Evolutionary conservation across 2,888 invertebrate species (phyloP).

Genomic region (Cordilura impudica): DNA sequence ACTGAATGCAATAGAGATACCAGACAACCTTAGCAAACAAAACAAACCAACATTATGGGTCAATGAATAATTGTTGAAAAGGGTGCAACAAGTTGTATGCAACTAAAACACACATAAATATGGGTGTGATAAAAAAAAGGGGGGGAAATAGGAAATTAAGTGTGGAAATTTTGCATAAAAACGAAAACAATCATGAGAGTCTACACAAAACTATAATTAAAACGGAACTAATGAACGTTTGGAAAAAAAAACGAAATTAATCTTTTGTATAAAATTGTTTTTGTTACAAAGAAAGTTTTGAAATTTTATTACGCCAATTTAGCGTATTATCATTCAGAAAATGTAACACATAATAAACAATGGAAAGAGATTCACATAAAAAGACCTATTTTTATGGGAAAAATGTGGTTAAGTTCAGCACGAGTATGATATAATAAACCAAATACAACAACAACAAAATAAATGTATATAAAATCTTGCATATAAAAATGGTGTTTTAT

Average conservation of each 20-base stretch:
- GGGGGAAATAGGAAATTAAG: constrained; percentile 40
- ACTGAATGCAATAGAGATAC: constrained; percentile 3
- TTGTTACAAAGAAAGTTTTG: constrained; percentile 37
- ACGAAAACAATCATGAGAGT: constrained; percentile 3
- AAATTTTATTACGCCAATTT: constrained; percentile 21
- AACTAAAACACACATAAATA: not conserved
- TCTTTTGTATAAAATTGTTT: constrained; percentile 19
- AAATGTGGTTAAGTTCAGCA: constrained; percentile 28
- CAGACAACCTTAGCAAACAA: not conserved
- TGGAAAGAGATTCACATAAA: constrained; percentile 19
- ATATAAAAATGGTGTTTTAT: too few relatives aligned
- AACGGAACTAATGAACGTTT: constrained; percentile 24
- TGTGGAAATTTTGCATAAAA: constrained; percentile 26
- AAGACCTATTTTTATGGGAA: not conserved
- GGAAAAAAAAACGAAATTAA: constrained; percentile 1
- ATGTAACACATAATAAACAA: constrained; percentile 25
- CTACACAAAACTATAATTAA: constrained; percentile 21
- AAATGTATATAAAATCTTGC: too few relatives aligned
- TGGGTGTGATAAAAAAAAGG: constrained; percentile 19
- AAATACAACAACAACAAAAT: constrained; percentile 11
- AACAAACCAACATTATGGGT: constrained; percentile 50
- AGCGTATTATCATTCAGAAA: constrained; percentile 37
- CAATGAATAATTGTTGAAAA: constrained; percentile 46
- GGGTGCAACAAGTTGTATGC: constrained; percentile 51
- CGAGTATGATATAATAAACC: constrained; percentile 53